Conservation (phyloP, 2,113 vertebrate genomes). For the Falco punctatus region DNA sequence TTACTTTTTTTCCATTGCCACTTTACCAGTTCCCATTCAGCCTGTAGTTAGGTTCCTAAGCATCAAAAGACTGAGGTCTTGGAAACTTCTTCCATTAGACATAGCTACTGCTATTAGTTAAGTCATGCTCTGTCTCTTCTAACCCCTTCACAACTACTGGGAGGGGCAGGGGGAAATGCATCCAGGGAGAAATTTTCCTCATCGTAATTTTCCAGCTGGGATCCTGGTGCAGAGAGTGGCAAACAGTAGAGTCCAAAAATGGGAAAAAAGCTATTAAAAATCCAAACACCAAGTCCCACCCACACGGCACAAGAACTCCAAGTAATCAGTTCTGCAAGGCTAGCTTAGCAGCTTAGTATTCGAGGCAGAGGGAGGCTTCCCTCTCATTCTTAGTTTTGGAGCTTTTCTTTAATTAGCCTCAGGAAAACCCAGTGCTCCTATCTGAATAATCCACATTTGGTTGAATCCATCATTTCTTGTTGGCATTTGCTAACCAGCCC, state of each 20-base stretch:
- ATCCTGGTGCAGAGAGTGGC: not conserved
- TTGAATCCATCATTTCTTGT: constrained; percentile 36
- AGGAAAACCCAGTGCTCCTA: constrained; percentile 51
- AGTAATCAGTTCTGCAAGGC: constrained; percentile 69
- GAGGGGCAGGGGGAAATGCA: not conserved
- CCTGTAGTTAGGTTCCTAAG: not conserved
- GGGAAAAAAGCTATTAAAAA: constrained; percentile 46
- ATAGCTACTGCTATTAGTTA: not conserved
- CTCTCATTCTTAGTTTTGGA: constrained; percentile 20
- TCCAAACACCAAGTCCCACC: constrained; percentile 37
- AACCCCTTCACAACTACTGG: not conserved
- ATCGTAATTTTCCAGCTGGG: constrained; percentile 22
- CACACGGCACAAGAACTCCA: constrained; percentile 25
- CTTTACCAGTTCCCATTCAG: not conserved
- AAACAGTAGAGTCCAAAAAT: constrained; percentile 43
- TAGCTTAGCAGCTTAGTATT: constrained; percentile 39
- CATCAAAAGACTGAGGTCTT: not conserved
- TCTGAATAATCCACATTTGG: constrained; percentile 66
- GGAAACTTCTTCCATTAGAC: not conserved
- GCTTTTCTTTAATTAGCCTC: constrained; percentile 70
- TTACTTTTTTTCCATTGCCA: not conserved
- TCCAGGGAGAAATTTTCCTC: not conserved
- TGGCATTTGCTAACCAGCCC: not conserved
- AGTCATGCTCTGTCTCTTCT: not conserved
- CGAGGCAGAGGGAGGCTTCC: constrained; percentile 18